phyloP scores from a whole-genome alignment of 2,113 vertebrate species.

The Saimiri boliviensis region DNA sequence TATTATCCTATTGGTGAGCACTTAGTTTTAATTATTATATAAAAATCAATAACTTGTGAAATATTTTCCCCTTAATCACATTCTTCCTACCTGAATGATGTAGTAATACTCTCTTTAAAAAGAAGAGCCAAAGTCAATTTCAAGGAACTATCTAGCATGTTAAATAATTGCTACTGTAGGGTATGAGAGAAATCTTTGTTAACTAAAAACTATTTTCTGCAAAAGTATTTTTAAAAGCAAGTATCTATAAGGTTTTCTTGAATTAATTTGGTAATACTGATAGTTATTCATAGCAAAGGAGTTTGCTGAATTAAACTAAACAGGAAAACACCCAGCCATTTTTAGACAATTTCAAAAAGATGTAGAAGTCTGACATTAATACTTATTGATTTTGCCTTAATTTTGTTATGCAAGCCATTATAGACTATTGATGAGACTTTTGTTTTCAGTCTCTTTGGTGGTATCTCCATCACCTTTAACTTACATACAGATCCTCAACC shows the following conservation, averaged over 20 bases:
- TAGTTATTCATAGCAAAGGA: constrained; percentile 39
- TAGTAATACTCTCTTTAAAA: neutral
- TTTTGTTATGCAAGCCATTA: constrained; percentile 55
- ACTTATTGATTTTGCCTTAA: constrained; percentile 35
- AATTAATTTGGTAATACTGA: neutral
- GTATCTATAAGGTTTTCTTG: neutral
- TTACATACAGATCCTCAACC: neutral
- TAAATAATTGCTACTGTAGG: neutral
- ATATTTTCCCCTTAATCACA: neutral
- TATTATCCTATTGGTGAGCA: neutral
- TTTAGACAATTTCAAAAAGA: constrained; percentile 45
- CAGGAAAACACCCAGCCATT: neutral
- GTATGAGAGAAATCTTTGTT: neutral
- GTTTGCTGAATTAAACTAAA: constrained; percentile 19
- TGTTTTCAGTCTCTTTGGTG: constrained; percentile 13
- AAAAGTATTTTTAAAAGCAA: neutral
- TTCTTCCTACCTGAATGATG: neutral
- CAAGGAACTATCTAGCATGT: neutral
- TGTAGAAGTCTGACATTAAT: constrained; percentile 23
- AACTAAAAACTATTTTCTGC: neutral
- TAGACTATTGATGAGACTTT: constrained; percentile 8
- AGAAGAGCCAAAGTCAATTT: neutral
- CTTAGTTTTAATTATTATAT: neutral
- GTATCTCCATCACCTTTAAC: neutral
- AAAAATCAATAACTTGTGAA: neutral